Percentiles rank a stretch among this genome's conserved stretches.
Evolutionary conservation across 2,797 vertebrate species (phyloP).

Genomic region (Hafferia zeledoni): DNA sequence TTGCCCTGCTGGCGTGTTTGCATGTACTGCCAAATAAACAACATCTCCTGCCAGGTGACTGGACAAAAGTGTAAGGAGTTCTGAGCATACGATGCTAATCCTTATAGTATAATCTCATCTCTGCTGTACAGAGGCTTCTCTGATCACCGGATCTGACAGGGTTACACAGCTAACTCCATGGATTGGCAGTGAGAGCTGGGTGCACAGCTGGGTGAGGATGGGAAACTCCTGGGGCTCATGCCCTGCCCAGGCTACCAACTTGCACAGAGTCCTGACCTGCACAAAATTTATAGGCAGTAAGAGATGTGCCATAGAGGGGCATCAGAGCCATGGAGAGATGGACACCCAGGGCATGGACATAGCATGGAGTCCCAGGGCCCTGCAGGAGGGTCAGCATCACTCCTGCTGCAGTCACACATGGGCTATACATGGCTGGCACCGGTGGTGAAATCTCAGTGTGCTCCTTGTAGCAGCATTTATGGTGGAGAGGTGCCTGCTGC

Average conservation of each 20-base stretch:
- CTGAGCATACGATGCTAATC: background rate
- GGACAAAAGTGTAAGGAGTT: background rate
- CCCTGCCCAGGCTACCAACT: background rate
- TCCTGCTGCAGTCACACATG: background rate
- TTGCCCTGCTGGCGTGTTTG: background rate
- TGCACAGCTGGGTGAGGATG: rapidly evolving
- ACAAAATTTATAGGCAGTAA: background rate
- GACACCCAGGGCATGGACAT: rapidly evolving
- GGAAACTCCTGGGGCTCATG: background rate
- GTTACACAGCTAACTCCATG: background rate
- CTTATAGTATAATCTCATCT: background rate
- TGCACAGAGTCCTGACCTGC: rapidly evolving
- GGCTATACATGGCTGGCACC: rapidly evolving
- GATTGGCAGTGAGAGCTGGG: background rate
- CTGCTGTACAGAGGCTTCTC: background rate
- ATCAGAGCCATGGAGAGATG: background rate
- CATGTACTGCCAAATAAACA: slow-evolving; percentile 13
- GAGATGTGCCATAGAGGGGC: background rate
- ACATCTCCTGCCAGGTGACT: background rate
- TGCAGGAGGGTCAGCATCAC: rapidly evolving
- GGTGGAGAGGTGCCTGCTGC: background rate
- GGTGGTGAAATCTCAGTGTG: background rate
- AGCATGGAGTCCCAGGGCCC: rapidly evolving
- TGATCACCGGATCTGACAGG: background rate
- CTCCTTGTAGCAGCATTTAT: rapidly evolving